Evolutionary conservation across 2,888 invertebrate species (phyloP).

Genomic region (Muschampia plurimacula): DNA sequence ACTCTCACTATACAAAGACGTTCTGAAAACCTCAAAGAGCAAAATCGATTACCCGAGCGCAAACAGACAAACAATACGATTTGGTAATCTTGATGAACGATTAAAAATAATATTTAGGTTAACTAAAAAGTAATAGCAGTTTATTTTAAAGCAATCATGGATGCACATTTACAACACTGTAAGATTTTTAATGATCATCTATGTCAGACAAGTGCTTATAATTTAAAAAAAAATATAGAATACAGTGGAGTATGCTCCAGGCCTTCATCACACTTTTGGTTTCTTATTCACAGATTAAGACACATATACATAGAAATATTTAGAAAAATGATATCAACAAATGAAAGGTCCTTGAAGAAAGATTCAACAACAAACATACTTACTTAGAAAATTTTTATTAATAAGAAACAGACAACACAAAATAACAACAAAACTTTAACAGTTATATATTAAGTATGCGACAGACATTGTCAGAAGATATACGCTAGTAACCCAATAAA

Average conservation of each 20-base stretch:
- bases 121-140: conserved; percentile 55
- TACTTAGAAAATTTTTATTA: no score
- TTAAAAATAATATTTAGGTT: conserved; percentile 60
- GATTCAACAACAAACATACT: no score
- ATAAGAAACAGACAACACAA: not conserved
- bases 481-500: conserved; percentile 22
- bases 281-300: no score
- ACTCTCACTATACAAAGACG: conserved; percentile 27
- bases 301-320: no score
- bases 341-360: no score
- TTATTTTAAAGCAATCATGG: conserved; percentile 42
- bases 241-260: no score
- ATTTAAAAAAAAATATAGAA: no score
- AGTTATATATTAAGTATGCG: not conserved
- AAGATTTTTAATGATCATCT: not conserved
- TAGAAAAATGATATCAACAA: no score
- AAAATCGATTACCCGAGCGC: conserved; percentile 45
- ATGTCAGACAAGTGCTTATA: no score
- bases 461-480: conserved; percentile 5
- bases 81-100: conserved; percentile 44
- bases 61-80: conserved; percentile 43
- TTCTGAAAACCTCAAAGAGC: conserved; percentile 38
- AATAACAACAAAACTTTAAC: not conserved
- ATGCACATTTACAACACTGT: not conserved
- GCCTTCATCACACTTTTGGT: no score